Evolutionary conservation across 2,888 invertebrate species (phyloP), one percentile per base, ranked within the genome.

Genomic region (Scaptomyza reducta): DNA sequence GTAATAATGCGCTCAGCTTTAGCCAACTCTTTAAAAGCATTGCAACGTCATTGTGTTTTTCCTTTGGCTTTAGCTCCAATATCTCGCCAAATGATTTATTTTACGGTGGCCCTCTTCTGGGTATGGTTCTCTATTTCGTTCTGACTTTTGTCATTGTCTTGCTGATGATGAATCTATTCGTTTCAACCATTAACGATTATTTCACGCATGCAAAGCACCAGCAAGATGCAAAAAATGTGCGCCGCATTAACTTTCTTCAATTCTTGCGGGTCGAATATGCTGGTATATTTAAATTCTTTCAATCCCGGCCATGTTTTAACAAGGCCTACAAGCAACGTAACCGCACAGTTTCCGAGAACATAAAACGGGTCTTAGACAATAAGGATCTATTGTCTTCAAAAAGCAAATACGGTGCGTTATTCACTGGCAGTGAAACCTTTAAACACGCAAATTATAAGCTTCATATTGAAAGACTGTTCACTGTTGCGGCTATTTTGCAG

Each of bases 81-180:
- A 57, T 84, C 0, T 42, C 33, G 3, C 74, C 79, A 0, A 16
- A 58, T 0, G 89, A 90, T 49, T 55, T 90, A 0, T 77, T 79
- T 3, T 53, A 81, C 50, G 89, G 90, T n/a, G 90, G 90, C 16
- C 35, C 18, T 0, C 0, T 71, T 0, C 4, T 91, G 2, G 90
- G 90, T 22, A 51, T 89, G 3, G 1, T 90, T 0, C 55, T 90
- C 0, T 91, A 91, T 61, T 25, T 56, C 0, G 44, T 89, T 3
- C 53, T 91, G 42, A 70, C 80, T 33, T 74, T 91, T 44, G 77
- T 75, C 0, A 68, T 91, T 9, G 75, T 80, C 2, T 79, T 90
- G 22, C 46, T 90, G 54, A 68, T 91, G 6, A 65, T 90, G 3
- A 91, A 91, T 33, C 73, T 91, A 16, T 87, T 91, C 11, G 81